Conservation (phyloP, 2,888 invertebrate genomes). For the Meta bourneti region DNA sequence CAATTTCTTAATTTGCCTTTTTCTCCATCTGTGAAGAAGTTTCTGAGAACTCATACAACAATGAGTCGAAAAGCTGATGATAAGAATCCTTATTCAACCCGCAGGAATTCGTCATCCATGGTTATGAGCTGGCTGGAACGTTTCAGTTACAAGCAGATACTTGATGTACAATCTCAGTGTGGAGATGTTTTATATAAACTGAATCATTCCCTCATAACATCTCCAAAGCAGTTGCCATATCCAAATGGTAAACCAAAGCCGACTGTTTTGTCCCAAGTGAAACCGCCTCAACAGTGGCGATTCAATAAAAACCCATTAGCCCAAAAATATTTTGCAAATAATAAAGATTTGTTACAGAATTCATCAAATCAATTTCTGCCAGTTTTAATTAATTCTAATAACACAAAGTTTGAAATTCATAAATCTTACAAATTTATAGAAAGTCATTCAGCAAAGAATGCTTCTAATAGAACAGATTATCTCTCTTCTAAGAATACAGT, state of each 20-base stretch:
- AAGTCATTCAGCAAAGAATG: background rate
- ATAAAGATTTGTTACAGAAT: constrained; percentile 6
- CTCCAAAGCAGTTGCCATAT: constrained; percentile 59
- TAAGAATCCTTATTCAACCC: constrained; percentile 76
- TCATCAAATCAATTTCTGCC: background rate
- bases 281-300: background rate
- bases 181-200: constrained; percentile 45
- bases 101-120: constrained; percentile 74
- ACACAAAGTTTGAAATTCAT: constrained; percentile 67
- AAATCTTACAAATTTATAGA: constrained; percentile 47
- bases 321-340: constrained; percentile 29
- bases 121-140: constrained; percentile 72
- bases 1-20: constrained; percentile 60
- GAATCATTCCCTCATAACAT: constrained; percentile 58
- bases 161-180: constrained; percentile 70
- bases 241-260: constrained; percentile 57
- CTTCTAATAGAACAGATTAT: background rate
- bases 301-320: constrained; percentile 60
- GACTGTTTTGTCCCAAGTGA: background rate
- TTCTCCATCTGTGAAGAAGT: constrained; percentile 69
- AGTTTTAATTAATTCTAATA: constrained; percentile 26
- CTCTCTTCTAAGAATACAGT: background rate
- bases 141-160: constrained; percentile 69
- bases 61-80: constrained; percentile 56
- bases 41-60: constrained; percentile 77